These are phyloP conservation scores for Ploceus nigricollis DNA, from an alignment of 2,113 vertebrate species.

Conservation along the genomic window DNA sequence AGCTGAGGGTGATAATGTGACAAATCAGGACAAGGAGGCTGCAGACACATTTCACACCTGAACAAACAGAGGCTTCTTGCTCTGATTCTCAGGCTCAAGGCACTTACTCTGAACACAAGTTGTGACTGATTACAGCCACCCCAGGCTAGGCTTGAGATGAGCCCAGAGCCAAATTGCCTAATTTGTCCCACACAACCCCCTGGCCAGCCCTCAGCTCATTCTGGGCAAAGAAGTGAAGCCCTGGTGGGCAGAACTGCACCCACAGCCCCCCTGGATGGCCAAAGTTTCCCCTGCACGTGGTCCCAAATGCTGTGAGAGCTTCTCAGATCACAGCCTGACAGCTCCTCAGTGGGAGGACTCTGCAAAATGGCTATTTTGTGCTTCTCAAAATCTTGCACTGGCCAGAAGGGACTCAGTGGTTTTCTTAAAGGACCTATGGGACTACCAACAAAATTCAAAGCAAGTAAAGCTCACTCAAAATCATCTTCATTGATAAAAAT, in stretches of 20 bases:
- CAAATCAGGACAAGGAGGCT: background rate
- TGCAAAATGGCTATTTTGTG: background rate
- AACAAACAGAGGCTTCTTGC: background rate
- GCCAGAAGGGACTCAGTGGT: background rate
- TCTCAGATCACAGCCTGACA: background rate
- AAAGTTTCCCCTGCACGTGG: background rate
- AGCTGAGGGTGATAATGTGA: background rate
- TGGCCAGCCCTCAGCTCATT: background rate
- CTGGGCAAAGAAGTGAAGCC: background rate
- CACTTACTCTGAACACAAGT: background rate
- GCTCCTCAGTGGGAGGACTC: background rate
- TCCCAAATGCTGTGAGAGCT: background rate
- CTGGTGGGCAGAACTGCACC: background rate
- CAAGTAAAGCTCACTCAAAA: background rate
- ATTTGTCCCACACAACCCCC: background rate
- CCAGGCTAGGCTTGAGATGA: background rate
- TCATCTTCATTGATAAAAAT: background rate
- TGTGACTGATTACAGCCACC: background rate
- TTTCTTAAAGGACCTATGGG: background rate
- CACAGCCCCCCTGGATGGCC: background rate
- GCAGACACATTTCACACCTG: conserved; percentile 3
- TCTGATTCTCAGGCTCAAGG: background rate
- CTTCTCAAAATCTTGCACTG: background rate
- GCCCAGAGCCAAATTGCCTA: background rate
- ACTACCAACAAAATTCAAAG: background rate